Conservation (phyloP, 2,888 invertebrate genomes). For the Cremastinae sp. region DNA sequence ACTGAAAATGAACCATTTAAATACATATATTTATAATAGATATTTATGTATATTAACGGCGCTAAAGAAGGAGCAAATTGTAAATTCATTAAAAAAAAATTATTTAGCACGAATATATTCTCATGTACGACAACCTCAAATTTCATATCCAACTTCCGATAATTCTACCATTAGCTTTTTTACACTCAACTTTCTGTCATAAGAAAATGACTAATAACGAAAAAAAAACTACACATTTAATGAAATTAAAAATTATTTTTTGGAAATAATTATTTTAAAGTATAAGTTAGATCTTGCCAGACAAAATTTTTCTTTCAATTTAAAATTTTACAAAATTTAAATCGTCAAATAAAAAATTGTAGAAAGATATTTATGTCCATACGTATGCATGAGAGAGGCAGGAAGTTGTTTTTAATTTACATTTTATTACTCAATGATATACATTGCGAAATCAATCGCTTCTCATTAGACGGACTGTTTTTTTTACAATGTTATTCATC, state of each 20-base stretch:
- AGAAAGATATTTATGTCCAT: slow-evolving; percentile 29
- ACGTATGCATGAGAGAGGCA: slow-evolving; percentile 32
- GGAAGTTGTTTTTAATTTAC: slow-evolving; percentile 28
- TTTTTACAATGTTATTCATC: slow-evolving; percentile 46
- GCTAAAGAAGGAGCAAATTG: slow-evolving; percentile 35
- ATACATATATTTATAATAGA: slow-evolving; percentile 26
- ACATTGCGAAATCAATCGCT: slow-evolving; percentile 47
- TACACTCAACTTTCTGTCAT: slow-evolving; percentile 65
- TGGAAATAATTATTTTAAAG: too few relatives aligned
- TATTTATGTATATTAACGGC: slow-evolving; percentile 49
- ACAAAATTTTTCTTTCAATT: too few relatives aligned
- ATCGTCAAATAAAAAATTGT: slow-evolving; percentile 9
- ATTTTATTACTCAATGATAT: slow-evolving; percentile 51
- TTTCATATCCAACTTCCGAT: slow-evolving; percentile 47
- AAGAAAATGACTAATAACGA: slow-evolving; percentile 67
- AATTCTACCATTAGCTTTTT: slow-evolving; percentile 58
- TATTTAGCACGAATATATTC: slow-evolving; percentile 49
- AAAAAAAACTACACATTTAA: too few relatives aligned
- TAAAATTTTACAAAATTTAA: too few relatives aligned
- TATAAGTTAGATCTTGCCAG: too few relatives aligned
- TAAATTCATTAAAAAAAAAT: slow-evolving; percentile 32
- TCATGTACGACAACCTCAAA: slow-evolving; percentile 60
- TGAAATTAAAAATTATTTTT: too few relatives aligned
- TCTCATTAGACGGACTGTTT: slow-evolving; percentile 41
- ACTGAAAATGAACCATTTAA: slow-evolving; percentile 10